Base-by-base conservation (phyloP, 1,140 invertebrate genomes). In the Apocrypta bakeri region DNA sequence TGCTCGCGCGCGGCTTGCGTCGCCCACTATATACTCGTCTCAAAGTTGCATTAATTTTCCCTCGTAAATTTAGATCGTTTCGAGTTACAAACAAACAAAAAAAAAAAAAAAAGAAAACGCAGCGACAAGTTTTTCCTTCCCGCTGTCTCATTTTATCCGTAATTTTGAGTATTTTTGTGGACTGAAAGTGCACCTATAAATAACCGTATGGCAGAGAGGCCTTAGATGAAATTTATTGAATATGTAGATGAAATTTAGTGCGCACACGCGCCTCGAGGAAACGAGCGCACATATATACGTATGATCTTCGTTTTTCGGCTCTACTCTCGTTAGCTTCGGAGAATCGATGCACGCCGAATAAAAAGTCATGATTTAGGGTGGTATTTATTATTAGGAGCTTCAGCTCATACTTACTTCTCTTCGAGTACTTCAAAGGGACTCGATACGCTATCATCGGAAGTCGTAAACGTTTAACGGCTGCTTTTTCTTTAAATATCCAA, bases 41-140 rank as follows among this genome's bases (percentile, higher is more conserved):
- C 40, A 61, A 61, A 79, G 77, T 69, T 12, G n/a, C 78, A 24
- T 79, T 79, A 72, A 79, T 79, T 37, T 37, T 79, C 78, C n/a
- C 48, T 24, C 25, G 66, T 79, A 79, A 79, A 79, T 79, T 79
- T 79, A 63, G 78, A 79, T 63, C 42, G 66, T 24, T 69, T 68
- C 76, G 37, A 24, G 31, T 75, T 75, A 75, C 42, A 6, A 9
- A 2, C 9, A 42, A n/a, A n/a, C n/a, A n/a, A n/a, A n/a, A n/a
- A n/a, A n/a, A n/a, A n/a, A n/a, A n/a, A n/a, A n/a, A n/a, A n/a
- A n/a, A n/a, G n/a, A n/a, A n/a, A n/a, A n/a, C n/a, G n/a, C n/a
- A n/a, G n/a, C 33, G 3, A 4, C 33, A 9, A 37, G 33, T 9
- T 37, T 37, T 9, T 2, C 33, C 33, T 9, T 37, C 33, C 33